Evolutionary conservation across 2,888 invertebrate species (phyloP).

Genomic region (Nephrocerus scutellatus): DNA sequence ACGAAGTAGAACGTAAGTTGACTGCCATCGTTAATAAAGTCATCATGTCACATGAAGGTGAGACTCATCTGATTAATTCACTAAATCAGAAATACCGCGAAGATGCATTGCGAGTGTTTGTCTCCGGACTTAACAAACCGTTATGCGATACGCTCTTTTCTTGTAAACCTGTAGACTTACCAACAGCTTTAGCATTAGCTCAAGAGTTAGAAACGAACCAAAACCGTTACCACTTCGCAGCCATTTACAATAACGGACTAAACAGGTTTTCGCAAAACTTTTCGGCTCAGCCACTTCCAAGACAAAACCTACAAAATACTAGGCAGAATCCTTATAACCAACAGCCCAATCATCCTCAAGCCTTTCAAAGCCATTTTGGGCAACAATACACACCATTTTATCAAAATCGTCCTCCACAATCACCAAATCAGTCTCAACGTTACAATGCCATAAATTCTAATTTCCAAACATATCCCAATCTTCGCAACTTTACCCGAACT

Average conservation of each 20-base stretch:
- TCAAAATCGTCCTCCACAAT: too few species aligned
- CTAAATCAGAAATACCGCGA: constrained; percentile 10
- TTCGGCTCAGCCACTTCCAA: not conserved
- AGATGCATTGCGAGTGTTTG: constrained; percentile 9
- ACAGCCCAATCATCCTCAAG: too few species aligned
- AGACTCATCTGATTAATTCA: constrained; percentile 1
- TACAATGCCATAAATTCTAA: too few species aligned
- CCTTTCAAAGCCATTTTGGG: too few species aligned
- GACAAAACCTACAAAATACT: not conserved
- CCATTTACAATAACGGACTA: not conserved
- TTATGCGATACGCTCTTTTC: constrained; percentile 7
- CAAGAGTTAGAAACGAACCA: constrained; percentile 1
- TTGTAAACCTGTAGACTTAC: constrained; percentile 3
- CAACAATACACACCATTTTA: too few species aligned
- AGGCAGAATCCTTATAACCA: constrained; percentile 1
- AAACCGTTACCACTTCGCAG: too few species aligned
- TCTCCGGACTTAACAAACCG: constrained; percentile 7
- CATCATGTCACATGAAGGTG: constrained; percentile 4
- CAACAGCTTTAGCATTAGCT: constrained; percentile 4
- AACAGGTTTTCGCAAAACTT: too few species aligned
- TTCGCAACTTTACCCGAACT: too few species aligned
- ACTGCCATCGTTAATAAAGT: constrained; percentile 7
- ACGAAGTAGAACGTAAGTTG: too few species aligned
- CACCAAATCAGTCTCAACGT: too few species aligned
- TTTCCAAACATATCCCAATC: too few species aligned